phyloP scores from a whole-genome alignment of 2,113 vertebrate species.

The Psittacara wagleri region DNA sequence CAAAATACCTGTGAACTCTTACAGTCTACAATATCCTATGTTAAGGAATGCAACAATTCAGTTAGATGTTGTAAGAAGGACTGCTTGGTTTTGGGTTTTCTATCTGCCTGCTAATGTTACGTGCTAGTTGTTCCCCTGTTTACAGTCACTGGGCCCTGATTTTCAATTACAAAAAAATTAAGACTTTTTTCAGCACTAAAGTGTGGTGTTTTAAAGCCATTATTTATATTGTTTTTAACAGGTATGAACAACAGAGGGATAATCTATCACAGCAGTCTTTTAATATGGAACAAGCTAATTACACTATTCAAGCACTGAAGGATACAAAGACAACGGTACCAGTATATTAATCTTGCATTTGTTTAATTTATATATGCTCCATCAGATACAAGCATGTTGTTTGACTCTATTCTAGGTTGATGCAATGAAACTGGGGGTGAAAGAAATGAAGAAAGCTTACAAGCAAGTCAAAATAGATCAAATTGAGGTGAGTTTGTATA shows the following conservation, averaged over 20 bases:
- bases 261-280: conserved; percentile 97
- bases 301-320: conserved; percentile 95
- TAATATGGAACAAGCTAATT: conserved; percentile 99
- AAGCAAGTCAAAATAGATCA: conserved; percentile 95
- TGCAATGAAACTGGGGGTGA: conserved; percentile 95
- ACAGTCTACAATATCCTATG: not conserved
- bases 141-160: not conserved
- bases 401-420: conserved; percentile 83
- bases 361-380: not conserved
- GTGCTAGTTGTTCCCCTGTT: not conserved
- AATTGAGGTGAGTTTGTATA: conserved; percentile 85
- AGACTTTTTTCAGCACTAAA: not conserved
- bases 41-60: not conserved
- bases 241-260: conserved; percentile 95
- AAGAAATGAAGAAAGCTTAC: conserved; percentile 99
- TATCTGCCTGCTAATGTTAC: not conserved
- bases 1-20: not conserved
- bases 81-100: not conserved
- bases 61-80: not conserved
- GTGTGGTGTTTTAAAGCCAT: not conserved
- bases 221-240: conserved; percentile 58
- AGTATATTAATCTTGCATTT: not conserved
- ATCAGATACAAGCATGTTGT: not conserved
- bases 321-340: conserved; percentile 97
- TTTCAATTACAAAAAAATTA: not conserved